Evolutionary conservation across 2,113 vertebrate species (phyloP).

Genomic region (Eudyptes chrysolophus): DNA sequence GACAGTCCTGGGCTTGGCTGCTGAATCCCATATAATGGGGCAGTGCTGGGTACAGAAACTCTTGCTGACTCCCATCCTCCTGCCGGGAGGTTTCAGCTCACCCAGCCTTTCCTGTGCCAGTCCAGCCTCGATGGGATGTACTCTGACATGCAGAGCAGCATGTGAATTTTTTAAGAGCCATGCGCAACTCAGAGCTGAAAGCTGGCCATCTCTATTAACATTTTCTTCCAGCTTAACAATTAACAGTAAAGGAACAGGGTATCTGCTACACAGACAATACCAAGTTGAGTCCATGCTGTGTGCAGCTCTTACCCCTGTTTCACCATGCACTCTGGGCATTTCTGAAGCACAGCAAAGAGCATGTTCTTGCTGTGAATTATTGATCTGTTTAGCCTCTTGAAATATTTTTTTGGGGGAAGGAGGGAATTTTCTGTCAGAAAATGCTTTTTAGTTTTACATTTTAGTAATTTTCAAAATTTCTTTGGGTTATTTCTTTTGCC

Average conservation of each 20-base stretch:
- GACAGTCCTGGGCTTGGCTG: neutral
- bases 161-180: neutral
- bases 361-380: neutral
- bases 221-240: neutral
- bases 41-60: neutral
- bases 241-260: neutral
- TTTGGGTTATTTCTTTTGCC: neutral
- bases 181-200: neutral
- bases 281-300: rapidly evolving
- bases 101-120: neutral
- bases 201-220: neutral
- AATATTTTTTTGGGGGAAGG: rapidly evolving
- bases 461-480: neutral
- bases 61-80: rapidly evolving
- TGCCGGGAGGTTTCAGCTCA: neutral
- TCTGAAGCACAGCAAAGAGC: neutral
- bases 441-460: neutral
- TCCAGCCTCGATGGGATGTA: rapidly evolving
- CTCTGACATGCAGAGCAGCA: neutral
- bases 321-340: rapidly evolving
- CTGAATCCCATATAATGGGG: rapidly evolving
- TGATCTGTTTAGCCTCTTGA: neutral
- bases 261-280: too few species aligned
- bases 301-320: neutral
- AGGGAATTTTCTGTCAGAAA: neutral